Base-by-base conservation (phyloP, 2,888 invertebrate species). In the Drosophila infuscata region DNA sequence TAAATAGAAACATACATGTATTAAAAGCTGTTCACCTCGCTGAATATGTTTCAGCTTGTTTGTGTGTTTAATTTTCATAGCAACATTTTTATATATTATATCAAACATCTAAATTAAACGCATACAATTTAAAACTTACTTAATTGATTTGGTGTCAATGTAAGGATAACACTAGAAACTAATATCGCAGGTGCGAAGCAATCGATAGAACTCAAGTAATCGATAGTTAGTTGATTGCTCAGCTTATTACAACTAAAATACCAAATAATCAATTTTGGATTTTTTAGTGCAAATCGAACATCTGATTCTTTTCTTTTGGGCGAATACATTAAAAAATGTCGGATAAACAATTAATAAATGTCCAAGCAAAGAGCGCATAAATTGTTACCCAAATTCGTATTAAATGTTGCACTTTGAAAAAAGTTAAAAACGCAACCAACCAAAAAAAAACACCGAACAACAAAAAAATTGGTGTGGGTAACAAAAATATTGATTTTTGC, bases 321-420 rank as follows among this genome's bases (percentile, higher is more conserved):
- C 66, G 66, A 81, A 79, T 65, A 63, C 70, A 67, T 67, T 56
- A 61, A 73, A 76, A 79, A 79, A 74, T 79, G 66, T 81, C 79
- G 65, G 69, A 78, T 79, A 78, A 79, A 79, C 79, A 77, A 75
- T 70, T 67, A 52, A 58, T 62, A 61, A 71, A 76, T 76, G 49
- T 43, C 29, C 20, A 56, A 80, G 12, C n/a, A 33, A 58, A 25
- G n/a, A 43, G 12, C 8, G 38, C 64, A 54, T 65, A 61, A 65
- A 71, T 36, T 35, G 49, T 3, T 35, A 38, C 7, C 12, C 9
- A 15, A 25, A 8, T 25, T 46, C 46, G 8, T 61, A 46, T 49
- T 41, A 38, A 20, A 63, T 58, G 62, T 46, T 56, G n/a, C 46
- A 62, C 25, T 25, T 38, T 43, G 17, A 54, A 52, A 70, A 29